Conservation (phyloP, 2,797 vertebrate genomes). For the Crossoptilon crossoptilon region DNA sequence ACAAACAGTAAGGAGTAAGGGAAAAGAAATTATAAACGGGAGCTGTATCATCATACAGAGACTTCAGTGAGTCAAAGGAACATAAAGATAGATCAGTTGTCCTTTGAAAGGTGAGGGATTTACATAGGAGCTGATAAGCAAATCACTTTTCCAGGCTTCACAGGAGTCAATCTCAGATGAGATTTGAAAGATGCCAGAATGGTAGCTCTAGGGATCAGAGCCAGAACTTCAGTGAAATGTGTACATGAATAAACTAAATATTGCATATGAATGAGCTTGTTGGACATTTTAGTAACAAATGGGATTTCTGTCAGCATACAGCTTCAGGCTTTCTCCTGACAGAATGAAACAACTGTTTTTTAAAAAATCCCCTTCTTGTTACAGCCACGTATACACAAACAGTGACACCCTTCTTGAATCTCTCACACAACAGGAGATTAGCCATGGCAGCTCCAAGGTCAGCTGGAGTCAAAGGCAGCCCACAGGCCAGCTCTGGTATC, state of each 20-base stretch:
- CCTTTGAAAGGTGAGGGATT: not conserved
- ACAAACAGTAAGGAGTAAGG: not conserved
- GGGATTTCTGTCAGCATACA: not conserved
- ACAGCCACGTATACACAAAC: accelerated
- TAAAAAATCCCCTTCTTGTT: not conserved
- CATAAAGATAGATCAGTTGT: not conserved
- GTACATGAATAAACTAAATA: not conserved
- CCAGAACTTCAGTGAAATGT: not conserved
- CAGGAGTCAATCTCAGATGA: not conserved
- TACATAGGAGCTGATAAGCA: not conserved
- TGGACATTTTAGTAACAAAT: not conserved
- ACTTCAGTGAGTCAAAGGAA: not conserved
- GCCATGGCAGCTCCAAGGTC: not conserved
- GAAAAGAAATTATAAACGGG: not conserved
- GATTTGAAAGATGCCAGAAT: not conserved
- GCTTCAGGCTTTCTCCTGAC: not conserved
- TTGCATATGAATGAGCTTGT: not conserved
- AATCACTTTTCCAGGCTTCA: not conserved
- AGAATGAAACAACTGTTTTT: not conserved
- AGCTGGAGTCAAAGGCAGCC: not conserved
- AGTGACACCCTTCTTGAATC: not conserved
- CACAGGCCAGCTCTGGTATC: not conserved
- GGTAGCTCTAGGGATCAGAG: not conserved
- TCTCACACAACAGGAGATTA: accelerated
- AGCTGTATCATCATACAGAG: not conserved